These are phyloP conservation scores for Oligia strigilis DNA, from an alignment of 2,888 invertebrate genomes.

Conservation along the genomic window DNA sequence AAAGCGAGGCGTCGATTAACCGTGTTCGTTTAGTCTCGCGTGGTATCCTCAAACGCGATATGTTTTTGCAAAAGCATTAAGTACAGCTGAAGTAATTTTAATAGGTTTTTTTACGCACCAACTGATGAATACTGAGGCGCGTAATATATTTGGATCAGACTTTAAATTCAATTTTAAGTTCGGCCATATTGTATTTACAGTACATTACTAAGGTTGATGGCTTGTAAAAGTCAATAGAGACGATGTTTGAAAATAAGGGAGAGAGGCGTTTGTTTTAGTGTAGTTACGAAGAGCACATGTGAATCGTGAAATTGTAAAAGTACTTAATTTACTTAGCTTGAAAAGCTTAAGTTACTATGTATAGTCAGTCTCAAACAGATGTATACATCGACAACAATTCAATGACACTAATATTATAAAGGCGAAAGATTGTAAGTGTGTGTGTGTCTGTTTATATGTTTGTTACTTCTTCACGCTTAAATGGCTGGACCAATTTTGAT, in stretches of 20 bases:
- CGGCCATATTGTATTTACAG: conserved; percentile 35
- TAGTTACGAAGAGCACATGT: not conserved
- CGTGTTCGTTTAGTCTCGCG: conserved; percentile 32
- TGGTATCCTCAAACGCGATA: conserved; percentile 51
- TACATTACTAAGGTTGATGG: conserved; percentile 27
- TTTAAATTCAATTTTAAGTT: conserved; percentile 58
- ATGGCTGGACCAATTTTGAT: too few species aligned
- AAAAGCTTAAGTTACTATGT: not conserved
- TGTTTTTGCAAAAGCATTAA: conserved; percentile 50
- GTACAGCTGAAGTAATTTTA: conserved; percentile 50
- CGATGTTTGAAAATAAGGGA: conserved; percentile 7
- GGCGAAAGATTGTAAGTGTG: too few species aligned
- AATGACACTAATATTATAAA: too few species aligned
- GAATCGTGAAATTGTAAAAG: not conserved
- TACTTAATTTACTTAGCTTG: not conserved
- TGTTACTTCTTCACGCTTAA: too few species aligned
- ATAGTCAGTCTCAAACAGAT: not conserved
- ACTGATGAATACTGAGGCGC: conserved; percentile 48
- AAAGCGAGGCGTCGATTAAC: conserved; percentile 70
- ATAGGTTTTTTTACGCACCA: conserved; percentile 46
- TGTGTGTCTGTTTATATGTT: too few species aligned
- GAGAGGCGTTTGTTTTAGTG: not conserved
- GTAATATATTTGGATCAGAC: conserved; percentile 45
- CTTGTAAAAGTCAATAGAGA: conserved; percentile 29
- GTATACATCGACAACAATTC: not conserved